These are phyloP conservation scores for Leucopsar rothschildi DNA, from an alignment of 2,113 vertebrate genomes.

Conservation along the genomic window DNA sequence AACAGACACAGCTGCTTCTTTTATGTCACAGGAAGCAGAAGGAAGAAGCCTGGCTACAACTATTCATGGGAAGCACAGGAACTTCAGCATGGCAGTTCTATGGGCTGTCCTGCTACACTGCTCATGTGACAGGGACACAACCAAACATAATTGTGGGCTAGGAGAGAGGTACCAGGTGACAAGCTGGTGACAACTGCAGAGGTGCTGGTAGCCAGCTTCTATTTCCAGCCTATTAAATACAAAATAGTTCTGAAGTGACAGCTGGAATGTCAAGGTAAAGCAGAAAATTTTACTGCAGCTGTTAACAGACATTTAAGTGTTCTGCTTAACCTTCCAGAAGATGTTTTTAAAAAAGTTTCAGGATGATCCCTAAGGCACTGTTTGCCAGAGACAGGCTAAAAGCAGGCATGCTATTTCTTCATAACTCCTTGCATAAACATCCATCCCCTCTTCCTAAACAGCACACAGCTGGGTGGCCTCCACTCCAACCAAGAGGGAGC, in stretches of 20 bases:
- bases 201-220: neutral
- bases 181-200: neutral
- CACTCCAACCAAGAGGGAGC: neutral
- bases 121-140: neutral
- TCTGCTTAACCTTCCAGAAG: neutral
- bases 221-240: neutral
- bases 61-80: neutral
- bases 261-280: neutral
- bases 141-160: neutral
- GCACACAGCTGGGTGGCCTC: neutral
- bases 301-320: neutral
- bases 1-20: neutral
- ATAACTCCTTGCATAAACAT: neutral
- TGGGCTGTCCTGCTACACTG: neutral
- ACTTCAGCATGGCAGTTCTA: neutral
- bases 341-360: neutral
- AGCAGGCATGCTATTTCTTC: neutral
- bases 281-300: neutral
- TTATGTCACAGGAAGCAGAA: fast-evolving
- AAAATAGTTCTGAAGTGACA: neutral
- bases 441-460: neutral
- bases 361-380: neutral
- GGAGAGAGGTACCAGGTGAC: neutral
- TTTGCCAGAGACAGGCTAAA: neutral
- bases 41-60: neutral